A percentile compares a stretch with the other conserved stretches of the same genome.
phyloP scores from a whole-genome alignment of 2,797 vertebrate genomes.

The Acipenser transmontanus region DNA sequence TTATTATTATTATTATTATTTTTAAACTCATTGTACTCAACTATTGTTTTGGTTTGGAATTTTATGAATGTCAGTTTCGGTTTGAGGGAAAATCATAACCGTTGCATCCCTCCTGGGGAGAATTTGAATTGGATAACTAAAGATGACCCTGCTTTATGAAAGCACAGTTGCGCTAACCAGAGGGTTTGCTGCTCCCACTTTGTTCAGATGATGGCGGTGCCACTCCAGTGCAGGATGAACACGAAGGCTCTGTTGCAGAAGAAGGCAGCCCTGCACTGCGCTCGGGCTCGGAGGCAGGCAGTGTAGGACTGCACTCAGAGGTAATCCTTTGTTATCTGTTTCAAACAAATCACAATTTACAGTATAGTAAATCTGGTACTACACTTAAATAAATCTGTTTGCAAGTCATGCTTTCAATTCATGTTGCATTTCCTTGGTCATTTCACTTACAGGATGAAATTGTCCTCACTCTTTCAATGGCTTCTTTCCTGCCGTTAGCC shows the following conservation, averaged over 20 bases:
- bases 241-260: conserved; percentile 78
- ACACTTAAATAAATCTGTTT: no score
- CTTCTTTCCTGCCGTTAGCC: no score
- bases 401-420: no score
- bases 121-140: neutral
- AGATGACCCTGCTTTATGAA: conserved; percentile 18
- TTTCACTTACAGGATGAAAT: no score
- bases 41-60: neutral
- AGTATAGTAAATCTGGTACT: no score
- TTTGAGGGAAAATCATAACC: neutral
- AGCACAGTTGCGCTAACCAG: no score
- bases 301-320: conserved; percentile 71
- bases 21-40: no score
- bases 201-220: conserved; percentile 85
- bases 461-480: no score
- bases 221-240: conserved; percentile 91
- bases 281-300: conserved; percentile 64
- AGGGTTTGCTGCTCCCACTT: no score
- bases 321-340: conserved; percentile 41
- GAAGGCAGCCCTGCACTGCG: conserved; percentile 64
- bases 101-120: neutral
- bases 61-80: neutral
- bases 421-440: no score
- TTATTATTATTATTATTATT: no score
- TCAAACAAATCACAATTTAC: no score